phyloP scores from a whole-genome alignment of 2,797 vertebrate species.

The Distichodus sexfasciatus region DNA sequence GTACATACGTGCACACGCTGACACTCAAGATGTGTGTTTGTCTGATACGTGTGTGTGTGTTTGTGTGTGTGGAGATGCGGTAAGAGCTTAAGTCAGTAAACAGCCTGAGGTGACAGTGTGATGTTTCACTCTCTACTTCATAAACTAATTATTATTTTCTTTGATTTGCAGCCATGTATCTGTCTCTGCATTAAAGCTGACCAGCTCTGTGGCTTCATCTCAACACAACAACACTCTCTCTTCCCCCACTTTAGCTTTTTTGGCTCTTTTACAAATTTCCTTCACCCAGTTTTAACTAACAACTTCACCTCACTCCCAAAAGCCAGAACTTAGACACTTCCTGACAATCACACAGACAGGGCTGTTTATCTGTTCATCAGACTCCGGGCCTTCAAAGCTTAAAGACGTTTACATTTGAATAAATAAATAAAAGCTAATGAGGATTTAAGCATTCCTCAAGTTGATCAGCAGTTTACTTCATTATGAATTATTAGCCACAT shows the following conservation, averaged over 20 bases:
- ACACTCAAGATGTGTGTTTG: slow-evolving; percentile 15
- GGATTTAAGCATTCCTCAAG: no score
- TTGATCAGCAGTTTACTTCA: no score
- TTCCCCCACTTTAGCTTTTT: neutral
- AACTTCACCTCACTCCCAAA: neutral
- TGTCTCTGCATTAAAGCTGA: slow-evolving; percentile 8
- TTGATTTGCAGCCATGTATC: slow-evolving; percentile 15
- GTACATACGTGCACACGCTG: neutral
- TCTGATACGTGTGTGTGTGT: slow-evolving; percentile 1
- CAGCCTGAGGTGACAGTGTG: slow-evolving; percentile 23
- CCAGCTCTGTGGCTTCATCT: neutral
- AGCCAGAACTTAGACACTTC: no score
- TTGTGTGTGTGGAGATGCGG: slow-evolving; percentile 37
- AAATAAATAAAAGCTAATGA: no score
- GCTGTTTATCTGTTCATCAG: no score
- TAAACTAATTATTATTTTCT: neutral
- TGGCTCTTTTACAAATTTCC: neutral
- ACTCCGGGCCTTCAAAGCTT: no score
- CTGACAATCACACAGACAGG: no score
- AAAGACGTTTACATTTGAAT: no score
- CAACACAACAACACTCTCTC: neutral
- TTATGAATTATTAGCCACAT: no score
- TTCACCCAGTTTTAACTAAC: neutral
- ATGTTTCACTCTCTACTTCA: slow-evolving; percentile 6
- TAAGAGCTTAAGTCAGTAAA: slow-evolving; percentile 49